Base-by-base conservation (phyloP, 2,113 vertebrate genomes). In the Uropsilus gracilis region DNA sequence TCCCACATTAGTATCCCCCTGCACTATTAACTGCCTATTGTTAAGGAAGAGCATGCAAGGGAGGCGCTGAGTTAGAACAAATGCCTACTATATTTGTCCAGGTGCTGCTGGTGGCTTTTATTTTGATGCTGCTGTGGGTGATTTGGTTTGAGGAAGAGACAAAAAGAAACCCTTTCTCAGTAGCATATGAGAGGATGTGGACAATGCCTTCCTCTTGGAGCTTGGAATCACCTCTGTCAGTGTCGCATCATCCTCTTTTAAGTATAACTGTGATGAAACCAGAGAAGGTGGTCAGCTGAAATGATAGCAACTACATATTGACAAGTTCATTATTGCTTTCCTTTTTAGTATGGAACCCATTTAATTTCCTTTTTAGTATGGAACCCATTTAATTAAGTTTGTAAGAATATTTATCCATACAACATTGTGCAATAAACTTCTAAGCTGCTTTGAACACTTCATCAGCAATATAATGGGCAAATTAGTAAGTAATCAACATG, bases 401-500 rank as follows among this genome's bases (percentile, higher is more conserved):
- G 42, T 50, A 61, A 86, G 3, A 12, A 83, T 11, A 78, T 93
- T 96, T 82, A 91, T 72, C 34, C 64, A 93, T 24, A 84, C 42
- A 66, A 11, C 61, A 63, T 89, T 96, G 44, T 28, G 64, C 81
- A 68, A n/a, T 64, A 71, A 90, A 95, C 94, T 72, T 32, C 1
- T 78, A 22, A 91, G 26, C 66, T 68, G 39, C 94, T 94, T 89
- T 76, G 87, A 77, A 9, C 93, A 66, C 81, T 95, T 97, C 48
- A 71, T 91, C 81, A 86, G 68, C 92, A 94, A 85, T 34, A 20
- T 63, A 81, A 66, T 68, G 81, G 78, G 87, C 30, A 64, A 55
- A 8, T 95, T 94, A 94, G 84, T 57, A 93, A 89, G 69, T 57
- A 53, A 90, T 96, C 95, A 95, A 73, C 61, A 82, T 46, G 37